Percentiles rank a stretch among this genome's conserved stretches.
Evolutionary conservation across 2,888 invertebrate species (phyloP).

Genomic region (Malachius bipustulatus): DNA sequence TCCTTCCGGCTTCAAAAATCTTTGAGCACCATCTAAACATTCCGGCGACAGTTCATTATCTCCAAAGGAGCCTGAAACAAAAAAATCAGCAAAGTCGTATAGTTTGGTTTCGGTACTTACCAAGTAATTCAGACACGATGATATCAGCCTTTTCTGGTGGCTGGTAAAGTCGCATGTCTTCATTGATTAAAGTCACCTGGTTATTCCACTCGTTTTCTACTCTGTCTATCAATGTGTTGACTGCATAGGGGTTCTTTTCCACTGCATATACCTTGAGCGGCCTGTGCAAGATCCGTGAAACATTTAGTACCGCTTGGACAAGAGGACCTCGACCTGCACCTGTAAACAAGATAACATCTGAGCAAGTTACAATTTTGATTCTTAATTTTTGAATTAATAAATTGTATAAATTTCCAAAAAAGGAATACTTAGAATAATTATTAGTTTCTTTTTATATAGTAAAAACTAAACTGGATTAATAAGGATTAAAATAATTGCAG

Average conservation of each 20-base stretch:
- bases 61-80: slow-evolving; percentile 69
- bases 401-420: too few species aligned
- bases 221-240: slow-evolving; percentile 67
- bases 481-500: too few species aligned
- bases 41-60: slow-evolving; percentile 99
- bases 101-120: too few species aligned
- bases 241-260: slow-evolving; percentile 96
- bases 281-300: slow-evolving; percentile 52
- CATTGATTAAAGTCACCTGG: slow-evolving; percentile 64
- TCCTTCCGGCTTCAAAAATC: slow-evolving; percentile 75
- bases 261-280: slow-evolving; percentile 83
- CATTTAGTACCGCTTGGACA: slow-evolving; percentile 78
- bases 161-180: slow-evolving; percentile 76
- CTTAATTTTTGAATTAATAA: too few species aligned
- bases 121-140: slow-evolving; percentile 88
- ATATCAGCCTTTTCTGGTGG: slow-evolving; percentile 86
- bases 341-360: slow-evolving; percentile 45
- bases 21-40: slow-evolving; percentile 88
- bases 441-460: too few species aligned
- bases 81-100: too few species aligned
- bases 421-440: too few species aligned
- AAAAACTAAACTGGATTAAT: too few species aligned
- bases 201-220: slow-evolving; percentile 68
- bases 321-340: slow-evolving; percentile 77
- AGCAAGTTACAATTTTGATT: too few species aligned